Evolutionary conservation across 1,140 invertebrate genomes (phyloP).

Genomic region (Drosophila sucinea): DNA sequence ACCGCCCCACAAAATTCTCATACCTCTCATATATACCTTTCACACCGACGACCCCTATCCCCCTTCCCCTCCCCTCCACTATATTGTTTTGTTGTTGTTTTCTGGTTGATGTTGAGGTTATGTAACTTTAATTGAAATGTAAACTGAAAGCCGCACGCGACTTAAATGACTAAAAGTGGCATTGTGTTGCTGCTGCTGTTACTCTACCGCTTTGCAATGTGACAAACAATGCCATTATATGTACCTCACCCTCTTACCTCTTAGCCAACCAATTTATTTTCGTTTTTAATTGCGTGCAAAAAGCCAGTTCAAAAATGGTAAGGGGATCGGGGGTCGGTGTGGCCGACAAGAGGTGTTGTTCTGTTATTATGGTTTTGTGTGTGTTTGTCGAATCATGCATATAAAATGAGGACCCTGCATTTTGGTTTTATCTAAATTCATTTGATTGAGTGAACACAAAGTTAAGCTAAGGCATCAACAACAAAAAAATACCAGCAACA

Average conservation of each 20-base stretch:
- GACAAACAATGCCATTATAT: slow-evolving; percentile 51
- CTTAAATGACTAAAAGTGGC: slow-evolving; percentile 65
- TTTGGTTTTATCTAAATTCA: slow-evolving; percentile 15
- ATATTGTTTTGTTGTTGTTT: slow-evolving; percentile 1
- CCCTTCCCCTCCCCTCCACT: neutral
- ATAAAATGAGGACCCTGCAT: slow-evolving; percentile 47
- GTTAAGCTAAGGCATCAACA: neutral
- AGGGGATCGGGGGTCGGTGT: no score
- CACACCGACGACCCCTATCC: slow-evolving; percentile 11
- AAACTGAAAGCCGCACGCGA: slow-evolving; percentile 73
- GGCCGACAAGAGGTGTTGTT: slow-evolving; percentile 28
- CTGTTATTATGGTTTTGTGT: slow-evolving; percentile 63
- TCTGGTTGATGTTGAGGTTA: slow-evolving; percentile 69
- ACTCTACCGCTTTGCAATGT: slow-evolving; percentile 41
- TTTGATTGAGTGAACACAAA: slow-evolving; percentile 29
- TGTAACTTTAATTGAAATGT: slow-evolving; percentile 80
- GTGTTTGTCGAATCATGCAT: slow-evolving; percentile 57
- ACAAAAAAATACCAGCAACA: neutral
- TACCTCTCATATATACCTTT: neutral
- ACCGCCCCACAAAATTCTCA: slow-evolving; percentile 8
- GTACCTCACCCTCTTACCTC: neutral
- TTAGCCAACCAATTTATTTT: slow-evolving; percentile 32
- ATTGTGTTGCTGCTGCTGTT: slow-evolving; percentile 46
- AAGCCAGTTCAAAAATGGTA: slow-evolving; percentile 36
- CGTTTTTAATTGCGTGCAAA: slow-evolving; percentile 68